These are phyloP conservation scores for Drosophila lacteicornis DNA, from an alignment of 1,140 invertebrate species.

Conservation along the genomic window DNA sequence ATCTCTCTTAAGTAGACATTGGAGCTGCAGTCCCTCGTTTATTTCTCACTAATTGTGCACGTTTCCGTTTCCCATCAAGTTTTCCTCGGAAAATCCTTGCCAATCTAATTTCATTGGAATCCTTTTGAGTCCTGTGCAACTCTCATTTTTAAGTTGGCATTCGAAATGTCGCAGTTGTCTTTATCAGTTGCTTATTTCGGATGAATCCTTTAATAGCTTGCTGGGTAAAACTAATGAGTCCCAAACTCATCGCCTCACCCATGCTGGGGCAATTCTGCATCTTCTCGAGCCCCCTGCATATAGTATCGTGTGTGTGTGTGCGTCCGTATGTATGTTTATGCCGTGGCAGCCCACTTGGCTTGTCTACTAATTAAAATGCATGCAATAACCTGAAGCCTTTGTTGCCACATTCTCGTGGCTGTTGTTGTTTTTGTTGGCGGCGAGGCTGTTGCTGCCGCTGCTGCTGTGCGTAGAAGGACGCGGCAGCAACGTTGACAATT, in stretches of 20 bases:
- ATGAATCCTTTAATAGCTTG: background rate
- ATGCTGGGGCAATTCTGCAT: conserved; percentile 40
- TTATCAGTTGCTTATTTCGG: background rate
- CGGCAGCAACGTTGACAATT: conserved; percentile 68
- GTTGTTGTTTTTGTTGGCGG: conserved; percentile 47
- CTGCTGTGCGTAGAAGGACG: conserved; percentile 74
- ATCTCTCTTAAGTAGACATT: background rate
- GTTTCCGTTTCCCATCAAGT: background rate
- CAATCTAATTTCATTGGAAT: background rate
- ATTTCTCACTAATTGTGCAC: background rate
- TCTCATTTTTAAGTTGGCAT: background rate
- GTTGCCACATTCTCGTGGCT: conserved; percentile 71
- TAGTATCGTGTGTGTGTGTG: background rate
- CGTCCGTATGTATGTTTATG: conserved; percentile 7
- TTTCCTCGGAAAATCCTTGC: background rate
- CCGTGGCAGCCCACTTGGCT: conserved; percentile 77
- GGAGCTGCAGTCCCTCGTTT: background rate
- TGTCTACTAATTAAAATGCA: conserved; percentile 83
- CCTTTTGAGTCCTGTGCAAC: background rate
- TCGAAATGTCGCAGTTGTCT: background rate
- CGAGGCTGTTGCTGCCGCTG: conserved; percentile 47
- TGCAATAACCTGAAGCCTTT: conserved; percentile 83
- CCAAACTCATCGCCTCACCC: conserved; percentile 32
- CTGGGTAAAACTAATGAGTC: too few relatives aligned
- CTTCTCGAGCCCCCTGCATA: conserved; percentile 42